Conservation (phyloP, 2,888 invertebrate genomes). For the Anticlea derivata region DNA sequence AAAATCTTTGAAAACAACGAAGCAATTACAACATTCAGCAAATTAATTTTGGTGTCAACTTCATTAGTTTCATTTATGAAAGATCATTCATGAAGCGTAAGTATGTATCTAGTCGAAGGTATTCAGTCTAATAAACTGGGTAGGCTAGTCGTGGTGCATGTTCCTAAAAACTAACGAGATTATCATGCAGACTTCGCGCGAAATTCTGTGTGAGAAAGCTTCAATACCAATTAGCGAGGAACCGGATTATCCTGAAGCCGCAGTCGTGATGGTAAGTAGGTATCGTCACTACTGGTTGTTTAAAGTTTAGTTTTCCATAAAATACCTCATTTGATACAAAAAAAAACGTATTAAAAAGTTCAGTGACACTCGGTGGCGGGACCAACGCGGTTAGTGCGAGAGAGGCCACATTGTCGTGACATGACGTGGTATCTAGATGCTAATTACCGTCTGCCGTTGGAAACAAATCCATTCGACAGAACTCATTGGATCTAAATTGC, state of each 20-base stretch:
- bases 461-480: constrained; percentile 45
- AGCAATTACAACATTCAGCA: background rate
- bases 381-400: constrained; percentile 48
- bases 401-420: constrained; percentile 64
- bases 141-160: constrained; percentile 5
- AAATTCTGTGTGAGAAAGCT: constrained; percentile 21
- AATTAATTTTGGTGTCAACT: background rate
- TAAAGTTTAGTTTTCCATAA: constrained; percentile 25
- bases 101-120: background rate
- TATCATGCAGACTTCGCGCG: constrained; percentile 9
- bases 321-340: constrained; percentile 33
- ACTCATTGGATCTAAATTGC: constrained; percentile 26
- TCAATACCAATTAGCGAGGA: constrained; percentile 17
- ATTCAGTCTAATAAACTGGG: background rate
- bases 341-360: constrained; percentile 48
- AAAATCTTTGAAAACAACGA: too few species aligned
- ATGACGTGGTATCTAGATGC: constrained; percentile 69
- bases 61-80: background rate
- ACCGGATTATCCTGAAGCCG: constrained; percentile 23
- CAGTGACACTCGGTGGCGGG: constrained; percentile 58
- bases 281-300: constrained; percentile 14
- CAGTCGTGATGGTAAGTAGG: constrained; percentile 10
- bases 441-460: constrained; percentile 68
- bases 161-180: constrained; percentile 6
- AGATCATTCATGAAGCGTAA: background rate